Conservation (phyloP, 2,797 vertebrate species). For the Pipistrellus pygmaeus region DNA sequence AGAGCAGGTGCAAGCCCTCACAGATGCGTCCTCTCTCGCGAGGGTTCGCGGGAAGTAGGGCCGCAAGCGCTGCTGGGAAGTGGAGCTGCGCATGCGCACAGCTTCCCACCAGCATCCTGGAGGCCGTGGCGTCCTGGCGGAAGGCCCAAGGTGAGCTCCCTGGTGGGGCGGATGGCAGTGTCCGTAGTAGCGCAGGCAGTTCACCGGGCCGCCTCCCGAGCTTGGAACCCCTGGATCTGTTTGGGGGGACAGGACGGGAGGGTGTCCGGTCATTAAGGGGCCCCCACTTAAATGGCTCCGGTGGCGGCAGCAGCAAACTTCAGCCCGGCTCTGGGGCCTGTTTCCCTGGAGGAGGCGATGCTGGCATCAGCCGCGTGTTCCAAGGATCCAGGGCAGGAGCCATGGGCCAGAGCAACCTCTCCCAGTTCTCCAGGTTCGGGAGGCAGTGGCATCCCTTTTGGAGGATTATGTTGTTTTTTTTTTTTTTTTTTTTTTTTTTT, state of each 20-base stretch:
- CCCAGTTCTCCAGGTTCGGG: no score
- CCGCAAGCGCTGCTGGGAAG: no score
- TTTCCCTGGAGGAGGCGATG: not conserved
- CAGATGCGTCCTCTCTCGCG: not conserved
- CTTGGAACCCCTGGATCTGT: rapidly evolving
- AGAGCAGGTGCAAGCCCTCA: not conserved
- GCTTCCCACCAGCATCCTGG: rapidly evolving
- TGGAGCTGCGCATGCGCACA: not conserved
- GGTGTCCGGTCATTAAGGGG: rapidly evolving
- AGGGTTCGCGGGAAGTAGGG: not conserved
- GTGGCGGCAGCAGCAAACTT: not conserved
- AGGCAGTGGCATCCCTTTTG: not conserved
- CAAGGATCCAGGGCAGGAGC: not conserved
- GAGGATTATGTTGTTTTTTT: not conserved
- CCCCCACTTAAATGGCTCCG: not conserved
- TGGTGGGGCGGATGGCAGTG: rapidly evolving
- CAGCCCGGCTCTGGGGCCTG: not conserved
- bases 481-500: no score
- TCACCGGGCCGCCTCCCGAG: no score
- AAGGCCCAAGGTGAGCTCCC: rapidly evolving
- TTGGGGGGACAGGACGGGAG: not conserved
- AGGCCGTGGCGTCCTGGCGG: rapidly evolving
- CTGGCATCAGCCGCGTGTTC: rapidly evolving
- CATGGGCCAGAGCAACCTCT: rapidly evolving
- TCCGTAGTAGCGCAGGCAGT: no score